A percentile compares a stretch with the other conserved stretches of the same genome.
These are phyloP conservation scores for Myotis pilosus DNA, from an alignment of 2,797 vertebrate species.

Conservation along the genomic window DNA sequence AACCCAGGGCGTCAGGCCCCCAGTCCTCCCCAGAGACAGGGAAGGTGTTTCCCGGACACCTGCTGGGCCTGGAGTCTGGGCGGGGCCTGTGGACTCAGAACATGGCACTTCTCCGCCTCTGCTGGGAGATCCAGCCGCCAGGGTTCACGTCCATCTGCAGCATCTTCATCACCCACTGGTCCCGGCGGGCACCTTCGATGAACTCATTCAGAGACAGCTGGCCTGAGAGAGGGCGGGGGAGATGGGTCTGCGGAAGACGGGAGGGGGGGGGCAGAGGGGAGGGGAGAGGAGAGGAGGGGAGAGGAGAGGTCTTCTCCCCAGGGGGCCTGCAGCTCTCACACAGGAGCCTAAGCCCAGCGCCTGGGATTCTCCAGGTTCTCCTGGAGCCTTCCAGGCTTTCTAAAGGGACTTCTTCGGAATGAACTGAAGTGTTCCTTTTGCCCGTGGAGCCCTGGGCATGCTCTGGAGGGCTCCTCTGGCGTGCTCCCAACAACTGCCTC, in stretches of 20 bases:
- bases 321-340: not conserved
- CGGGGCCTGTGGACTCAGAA: constrained; percentile 76
- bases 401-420: not conserved
- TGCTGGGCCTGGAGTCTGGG: not conserved
- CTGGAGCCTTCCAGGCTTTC: not conserved
- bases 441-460: not conserved
- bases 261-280: not conserved
- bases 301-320: not conserved
- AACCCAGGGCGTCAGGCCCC: not conserved
- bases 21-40: not conserved
- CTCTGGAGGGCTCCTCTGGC: not conserved
- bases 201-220: constrained; percentile 96
- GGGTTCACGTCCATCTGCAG: constrained; percentile 95
- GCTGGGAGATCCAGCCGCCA: constrained; percentile 90
- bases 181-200: constrained; percentile 92
- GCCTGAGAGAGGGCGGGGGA: constrained; percentile 75
- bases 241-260: fast-evolving
- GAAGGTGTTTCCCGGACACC: not conserved
- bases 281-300: too few relatives aligned
- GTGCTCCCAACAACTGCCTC: not conserved
- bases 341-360: not conserved
- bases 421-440: not conserved
- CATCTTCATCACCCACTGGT: constrained; percentile 99
- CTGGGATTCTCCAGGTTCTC: not conserved
- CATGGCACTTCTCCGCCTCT: constrained; percentile 85